Evolutionary conservation across 2,888 invertebrate species (phyloP).

Genomic region (Eretmocerus hayati): DNA sequence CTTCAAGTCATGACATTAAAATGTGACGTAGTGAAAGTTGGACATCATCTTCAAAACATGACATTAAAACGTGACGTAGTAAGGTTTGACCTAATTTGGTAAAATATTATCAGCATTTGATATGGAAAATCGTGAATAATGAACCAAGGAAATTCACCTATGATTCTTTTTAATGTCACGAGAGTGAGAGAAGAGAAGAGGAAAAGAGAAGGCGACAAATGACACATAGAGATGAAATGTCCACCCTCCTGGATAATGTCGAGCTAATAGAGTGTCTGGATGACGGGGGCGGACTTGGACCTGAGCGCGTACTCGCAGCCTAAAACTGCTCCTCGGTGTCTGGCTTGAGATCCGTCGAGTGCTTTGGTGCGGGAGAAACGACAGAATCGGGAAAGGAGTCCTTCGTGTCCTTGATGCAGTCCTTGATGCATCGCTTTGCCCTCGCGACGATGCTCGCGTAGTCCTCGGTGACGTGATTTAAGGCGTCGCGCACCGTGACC

Average conservation of each 20-base stretch:
- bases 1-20: too few relatives aligned
- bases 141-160: too few relatives aligned
- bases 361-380: constrained; percentile 76
- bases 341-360: constrained; percentile 67
- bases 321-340: constrained; percentile 73
- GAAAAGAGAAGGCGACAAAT: too few relatives aligned
- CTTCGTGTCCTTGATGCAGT: too few relatives aligned
- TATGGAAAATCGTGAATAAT: too few relatives aligned
- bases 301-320: constrained; percentile 63
- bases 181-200: too few relatives aligned
- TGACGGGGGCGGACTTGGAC: constrained; percentile 65
- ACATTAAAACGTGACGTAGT: too few relatives aligned
- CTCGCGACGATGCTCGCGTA: constrained; percentile 75
- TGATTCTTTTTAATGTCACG: too few relatives aligned
- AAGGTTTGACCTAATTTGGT: too few relatives aligned
- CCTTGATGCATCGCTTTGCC: constrained; percentile 70
- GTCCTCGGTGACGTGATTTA: constrained; percentile 77
- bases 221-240: constrained; percentile 64
- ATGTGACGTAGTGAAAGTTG: too few relatives aligned
- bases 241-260: too few relatives aligned
- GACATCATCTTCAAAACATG: too few relatives aligned
- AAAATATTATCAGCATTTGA: constrained; percentile 89
- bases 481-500: constrained; percentile 73
- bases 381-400: constrained; percentile 75
- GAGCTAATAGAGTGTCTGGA: constrained; percentile 65